phyloP scores from a whole-genome alignment of 2,113 vertebrate species.

The Cyrtonyx montezumae region DNA sequence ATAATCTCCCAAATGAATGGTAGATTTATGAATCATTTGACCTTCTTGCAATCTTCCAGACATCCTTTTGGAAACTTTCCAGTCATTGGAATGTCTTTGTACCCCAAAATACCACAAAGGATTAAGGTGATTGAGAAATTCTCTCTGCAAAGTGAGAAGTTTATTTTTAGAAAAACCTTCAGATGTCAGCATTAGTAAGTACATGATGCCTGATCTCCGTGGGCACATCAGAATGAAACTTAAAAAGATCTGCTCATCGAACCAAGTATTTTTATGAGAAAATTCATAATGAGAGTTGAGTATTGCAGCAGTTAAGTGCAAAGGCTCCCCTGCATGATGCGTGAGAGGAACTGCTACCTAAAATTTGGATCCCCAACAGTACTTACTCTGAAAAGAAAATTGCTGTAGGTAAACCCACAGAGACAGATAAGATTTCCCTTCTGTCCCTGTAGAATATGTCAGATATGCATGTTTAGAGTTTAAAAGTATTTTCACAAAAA shows the following conservation, averaged over 20 bases:
- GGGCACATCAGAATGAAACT: neutral
- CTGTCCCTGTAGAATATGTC: neutral
- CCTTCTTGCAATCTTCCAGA: neutral
- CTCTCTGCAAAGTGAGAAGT: conserved; percentile 5
- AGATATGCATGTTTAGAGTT: neutral
- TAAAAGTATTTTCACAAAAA: neutral
- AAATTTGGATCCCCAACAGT: neutral
- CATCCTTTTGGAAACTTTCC: conserved; percentile 41
- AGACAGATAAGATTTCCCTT: neutral
- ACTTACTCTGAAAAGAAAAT: neutral
- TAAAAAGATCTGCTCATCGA: conserved; percentile 9
- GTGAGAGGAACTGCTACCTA: neutral
- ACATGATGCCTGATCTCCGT: neutral
- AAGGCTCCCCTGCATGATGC: neutral
- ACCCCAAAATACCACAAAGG: conserved; percentile 31
- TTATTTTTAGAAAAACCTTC: conserved; percentile 53
- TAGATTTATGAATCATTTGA: neutral
- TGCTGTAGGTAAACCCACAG: neutral
- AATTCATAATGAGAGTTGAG: neutral
- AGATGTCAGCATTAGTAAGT: conserved; percentile 41
- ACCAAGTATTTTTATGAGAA: conserved; percentile 9
- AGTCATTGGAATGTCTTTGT: conserved; percentile 4
- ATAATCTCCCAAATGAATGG: conserved; percentile 22
- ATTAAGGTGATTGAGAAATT: conserved; percentile 58
- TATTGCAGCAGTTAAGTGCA: neutral